These are phyloP conservation scores for Escarpia spicata DNA, from an alignment of 2,888 invertebrate genomes.

Conservation along the genomic window DNA sequence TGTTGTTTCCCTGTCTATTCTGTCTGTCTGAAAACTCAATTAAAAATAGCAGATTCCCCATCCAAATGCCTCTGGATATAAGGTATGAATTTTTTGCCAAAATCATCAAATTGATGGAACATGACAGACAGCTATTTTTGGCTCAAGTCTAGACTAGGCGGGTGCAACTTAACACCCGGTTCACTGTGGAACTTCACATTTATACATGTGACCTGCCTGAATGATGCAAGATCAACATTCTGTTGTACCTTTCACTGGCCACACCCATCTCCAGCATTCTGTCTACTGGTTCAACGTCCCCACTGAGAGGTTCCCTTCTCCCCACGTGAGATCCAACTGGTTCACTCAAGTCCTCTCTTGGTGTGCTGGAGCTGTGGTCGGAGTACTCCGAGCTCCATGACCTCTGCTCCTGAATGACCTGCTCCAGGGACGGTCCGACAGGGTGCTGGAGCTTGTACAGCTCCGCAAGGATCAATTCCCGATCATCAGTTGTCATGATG, in stretches of 20 bases:
- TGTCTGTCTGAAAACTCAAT: no score
- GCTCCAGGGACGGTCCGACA: slow-evolving; percentile 13
- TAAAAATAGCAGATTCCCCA: no score
- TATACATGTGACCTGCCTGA: no score
- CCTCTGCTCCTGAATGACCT: slow-evolving; percentile 18
- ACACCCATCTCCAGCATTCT: not conserved
- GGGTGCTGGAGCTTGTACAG: slow-evolving; percentile 20
- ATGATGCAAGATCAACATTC: not conserved
- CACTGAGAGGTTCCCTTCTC: not conserved
- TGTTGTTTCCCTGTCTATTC: no score
- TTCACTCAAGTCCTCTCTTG: not conserved
- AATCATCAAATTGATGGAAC: no score
- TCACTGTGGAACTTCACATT: no score
- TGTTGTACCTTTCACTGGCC: not conserved
- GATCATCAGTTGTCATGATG: not conserved
- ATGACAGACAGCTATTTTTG: no score
- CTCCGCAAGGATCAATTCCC: not conserved
- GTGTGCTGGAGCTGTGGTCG: not conserved
- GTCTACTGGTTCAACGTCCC: not conserved
- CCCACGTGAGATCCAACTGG: not conserved
- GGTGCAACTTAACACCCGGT: no score
- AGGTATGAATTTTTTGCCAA: no score
- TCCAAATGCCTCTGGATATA: no score
- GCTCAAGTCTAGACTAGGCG: no score
- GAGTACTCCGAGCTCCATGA: not conserved